Conservation (phyloP, 2,888 invertebrate species). For the Drosophila limbata region DNA sequence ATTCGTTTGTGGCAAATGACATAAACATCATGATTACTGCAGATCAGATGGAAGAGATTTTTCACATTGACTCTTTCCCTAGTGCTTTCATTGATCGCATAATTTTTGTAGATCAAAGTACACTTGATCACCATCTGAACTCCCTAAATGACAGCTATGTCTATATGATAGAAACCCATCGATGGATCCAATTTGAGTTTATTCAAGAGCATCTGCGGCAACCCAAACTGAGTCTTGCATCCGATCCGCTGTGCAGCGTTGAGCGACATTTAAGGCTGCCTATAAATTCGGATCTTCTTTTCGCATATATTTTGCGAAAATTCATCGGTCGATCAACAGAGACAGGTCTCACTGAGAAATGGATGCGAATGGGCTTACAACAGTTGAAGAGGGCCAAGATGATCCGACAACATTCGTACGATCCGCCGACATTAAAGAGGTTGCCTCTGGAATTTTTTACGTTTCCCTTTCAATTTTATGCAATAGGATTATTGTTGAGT, state of each 20-base stretch:
- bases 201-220: constrained; percentile 25
- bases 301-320: background rate
- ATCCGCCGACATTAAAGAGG: background rate
- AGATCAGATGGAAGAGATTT: background rate
- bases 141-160: constrained; percentile 10
- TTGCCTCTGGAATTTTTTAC: constrained; percentile 6
- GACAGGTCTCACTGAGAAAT: constrained; percentile 10
- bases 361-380: constrained; percentile 20
- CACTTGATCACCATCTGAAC: constrained; percentile 1
- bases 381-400: constrained; percentile 2
- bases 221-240: constrained; percentile 24
- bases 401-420: background rate
- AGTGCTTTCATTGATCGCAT: background rate
- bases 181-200: background rate
- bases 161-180: background rate
- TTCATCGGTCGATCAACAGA: background rate
- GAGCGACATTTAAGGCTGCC: constrained; percentile 16
- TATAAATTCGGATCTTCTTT: background rate
- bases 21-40: constrained; percentile 2
- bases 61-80: background rate
- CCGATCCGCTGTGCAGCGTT: constrained; percentile 14
- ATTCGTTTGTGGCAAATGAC: constrained; percentile 9
- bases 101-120: background rate
- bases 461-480: accelerated
- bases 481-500: background rate